These are phyloP conservation scores for Platysteira castanea DNA, from an alignment of 2,113 vertebrate species.

Conservation along the genomic window DNA sequence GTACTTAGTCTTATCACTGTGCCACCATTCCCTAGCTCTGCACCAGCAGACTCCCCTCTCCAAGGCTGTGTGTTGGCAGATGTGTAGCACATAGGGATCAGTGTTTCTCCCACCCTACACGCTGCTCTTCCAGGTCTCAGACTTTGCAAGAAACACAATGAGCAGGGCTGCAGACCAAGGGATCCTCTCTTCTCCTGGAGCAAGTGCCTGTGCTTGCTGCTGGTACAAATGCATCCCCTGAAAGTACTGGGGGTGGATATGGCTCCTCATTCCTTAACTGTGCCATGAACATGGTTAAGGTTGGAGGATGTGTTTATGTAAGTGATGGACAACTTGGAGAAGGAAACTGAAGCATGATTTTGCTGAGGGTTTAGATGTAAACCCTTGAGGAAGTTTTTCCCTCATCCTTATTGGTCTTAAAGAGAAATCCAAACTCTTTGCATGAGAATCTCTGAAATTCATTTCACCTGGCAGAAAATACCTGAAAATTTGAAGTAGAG, in stretches of 20 bases:
- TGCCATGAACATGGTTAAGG: background rate
- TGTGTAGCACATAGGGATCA: background rate
- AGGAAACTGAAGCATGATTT: background rate
- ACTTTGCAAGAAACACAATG: background rate
- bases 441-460: background rate
- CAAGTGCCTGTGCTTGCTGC: background rate
- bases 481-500: background rate
- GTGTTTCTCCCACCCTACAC: background rate
- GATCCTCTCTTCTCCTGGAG: background rate
- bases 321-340: background rate
- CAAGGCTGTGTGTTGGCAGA: background rate
- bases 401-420: background rate
- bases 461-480: background rate
- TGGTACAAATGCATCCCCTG: background rate
- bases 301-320: background rate
- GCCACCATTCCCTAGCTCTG: background rate
- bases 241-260: background rate
- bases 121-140: background rate
- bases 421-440: background rate
- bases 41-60: background rate
- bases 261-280: background rate
- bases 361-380: background rate
- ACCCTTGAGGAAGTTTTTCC: background rate
- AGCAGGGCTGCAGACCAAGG: background rate
- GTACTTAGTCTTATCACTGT: background rate